Conservation (phyloP, 2,797 vertebrate species). For the Nannoperca australis region DNA sequence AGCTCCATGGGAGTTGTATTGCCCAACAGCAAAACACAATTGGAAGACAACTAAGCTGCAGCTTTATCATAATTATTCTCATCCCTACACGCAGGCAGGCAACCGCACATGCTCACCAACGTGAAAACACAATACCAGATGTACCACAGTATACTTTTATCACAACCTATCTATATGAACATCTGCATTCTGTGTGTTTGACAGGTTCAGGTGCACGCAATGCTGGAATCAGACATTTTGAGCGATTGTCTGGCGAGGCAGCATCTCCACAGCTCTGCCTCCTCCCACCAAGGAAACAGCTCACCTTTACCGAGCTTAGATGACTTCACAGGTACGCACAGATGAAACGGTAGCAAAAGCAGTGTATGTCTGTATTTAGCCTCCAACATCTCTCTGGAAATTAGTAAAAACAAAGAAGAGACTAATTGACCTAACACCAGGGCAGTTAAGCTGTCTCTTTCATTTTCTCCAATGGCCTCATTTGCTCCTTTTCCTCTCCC, state of each 20-base stretch:
- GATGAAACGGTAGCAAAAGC: constrained; percentile 47
- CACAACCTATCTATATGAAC: constrained; percentile 7
- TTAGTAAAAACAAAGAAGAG: constrained; percentile 46
- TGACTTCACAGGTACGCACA: constrained; percentile 75
- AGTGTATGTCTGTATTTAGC: constrained; percentile 21
- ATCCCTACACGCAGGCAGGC: constrained; percentile 27
- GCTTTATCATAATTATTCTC: constrained; percentile 51
- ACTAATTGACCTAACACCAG: constrained; percentile 66
- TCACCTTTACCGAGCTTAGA: constrained; percentile 64
- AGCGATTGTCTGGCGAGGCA: constrained; percentile 78
- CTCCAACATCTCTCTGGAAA: constrained; percentile 43
- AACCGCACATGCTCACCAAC: constrained; percentile 24
- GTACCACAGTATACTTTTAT: not conserved
- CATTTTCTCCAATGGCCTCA: constrained; percentile 74
- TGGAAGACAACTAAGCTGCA: constrained; percentile 42
- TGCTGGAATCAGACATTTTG: constrained; percentile 73
- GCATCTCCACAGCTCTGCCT: constrained; percentile 72
- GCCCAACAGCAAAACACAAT: constrained; percentile 46
- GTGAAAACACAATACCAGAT: constrained; percentile 10
- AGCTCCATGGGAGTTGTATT: constrained; percentile 46
- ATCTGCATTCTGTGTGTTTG: constrained; percentile 39
- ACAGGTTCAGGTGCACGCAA: constrained; percentile 64
- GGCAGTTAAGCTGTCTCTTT: constrained; percentile 64
- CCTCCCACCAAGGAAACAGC: constrained; percentile 57
- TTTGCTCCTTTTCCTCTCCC: constrained; percentile 71